These are phyloP conservation scores for Erythrolamprus reginae DNA, from an alignment of 2,113 vertebrate genomes.

Conservation along the genomic window DNA sequence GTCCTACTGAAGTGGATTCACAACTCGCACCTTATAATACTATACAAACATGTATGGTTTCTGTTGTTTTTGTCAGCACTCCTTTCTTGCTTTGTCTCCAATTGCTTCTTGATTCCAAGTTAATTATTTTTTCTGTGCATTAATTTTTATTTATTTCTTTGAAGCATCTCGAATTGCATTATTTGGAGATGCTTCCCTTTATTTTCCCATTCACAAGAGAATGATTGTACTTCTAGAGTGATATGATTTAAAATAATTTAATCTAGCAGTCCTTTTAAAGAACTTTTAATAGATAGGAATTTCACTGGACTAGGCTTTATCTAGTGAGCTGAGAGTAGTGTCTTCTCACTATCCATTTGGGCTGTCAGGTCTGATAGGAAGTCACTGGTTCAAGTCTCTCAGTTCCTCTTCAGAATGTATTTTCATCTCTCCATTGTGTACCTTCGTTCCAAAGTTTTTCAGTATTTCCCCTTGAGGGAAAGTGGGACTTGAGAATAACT, in stretches of 20 bases:
- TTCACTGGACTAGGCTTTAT: background rate
- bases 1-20: background rate
- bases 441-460: background rate
- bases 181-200: background rate
- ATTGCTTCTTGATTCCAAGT: background rate
- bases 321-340: background rate
- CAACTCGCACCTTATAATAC: background rate
- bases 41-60: background rate
- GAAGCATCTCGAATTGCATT: background rate
- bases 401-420: background rate
- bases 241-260: background rate
- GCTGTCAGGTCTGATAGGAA: background rate
- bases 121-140: background rate
- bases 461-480: background rate
- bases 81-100: background rate
- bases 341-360: background rate
- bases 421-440: background rate
- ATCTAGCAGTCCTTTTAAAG: background rate
- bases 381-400: background rate
- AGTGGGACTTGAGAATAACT: background rate
- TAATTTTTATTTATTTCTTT: background rate
- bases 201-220: background rate
- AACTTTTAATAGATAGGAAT: background rate
- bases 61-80: background rate
- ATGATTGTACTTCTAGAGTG: background rate